Conservation (phyloP, 2,888 invertebrate genomes). For the Mactromeris polynyma region DNA sequence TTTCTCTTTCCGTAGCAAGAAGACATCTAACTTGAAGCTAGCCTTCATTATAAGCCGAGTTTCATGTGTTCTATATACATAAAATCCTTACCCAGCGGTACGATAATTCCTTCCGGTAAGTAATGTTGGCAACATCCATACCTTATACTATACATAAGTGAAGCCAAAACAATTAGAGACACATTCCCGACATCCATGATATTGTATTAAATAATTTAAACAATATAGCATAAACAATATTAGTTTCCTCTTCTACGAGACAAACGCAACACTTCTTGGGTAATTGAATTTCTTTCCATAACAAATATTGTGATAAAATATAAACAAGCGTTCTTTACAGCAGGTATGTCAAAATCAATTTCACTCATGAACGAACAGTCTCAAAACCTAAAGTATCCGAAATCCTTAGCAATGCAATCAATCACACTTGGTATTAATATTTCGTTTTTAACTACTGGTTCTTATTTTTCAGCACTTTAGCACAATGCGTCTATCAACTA, state of each 20-base stretch:
- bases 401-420: slow-evolving; percentile 12
- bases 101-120: slow-evolving; percentile 53
- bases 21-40: not conserved
- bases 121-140: slow-evolving; percentile 23
- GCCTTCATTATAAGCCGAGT: not conserved
- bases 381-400: not conserved
- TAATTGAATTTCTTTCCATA: not conserved
- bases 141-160: not conserved
- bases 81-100: slow-evolving; percentile 55
- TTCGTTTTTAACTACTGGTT: not conserved
- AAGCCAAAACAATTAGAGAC: slow-evolving; percentile 2
- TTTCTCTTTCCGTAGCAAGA: not conserved
- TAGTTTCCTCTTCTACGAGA: not conserved
- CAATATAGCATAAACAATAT: not conserved
- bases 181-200: not conserved
- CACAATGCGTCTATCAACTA: slow-evolving; percentile 4
- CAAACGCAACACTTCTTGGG: not conserved
- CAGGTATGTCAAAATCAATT: not conserved
- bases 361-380: slow-evolving; percentile 1
- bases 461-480: not conserved
- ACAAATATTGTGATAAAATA: slow-evolving; percentile 1
- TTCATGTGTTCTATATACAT: not conserved
- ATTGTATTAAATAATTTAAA: not conserved
- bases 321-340: slow-evolving; percentile 2
- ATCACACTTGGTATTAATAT: not conserved